phyloP scores from a whole-genome alignment of 2,797 vertebrate species.

The Falco peregrinus region DNA sequence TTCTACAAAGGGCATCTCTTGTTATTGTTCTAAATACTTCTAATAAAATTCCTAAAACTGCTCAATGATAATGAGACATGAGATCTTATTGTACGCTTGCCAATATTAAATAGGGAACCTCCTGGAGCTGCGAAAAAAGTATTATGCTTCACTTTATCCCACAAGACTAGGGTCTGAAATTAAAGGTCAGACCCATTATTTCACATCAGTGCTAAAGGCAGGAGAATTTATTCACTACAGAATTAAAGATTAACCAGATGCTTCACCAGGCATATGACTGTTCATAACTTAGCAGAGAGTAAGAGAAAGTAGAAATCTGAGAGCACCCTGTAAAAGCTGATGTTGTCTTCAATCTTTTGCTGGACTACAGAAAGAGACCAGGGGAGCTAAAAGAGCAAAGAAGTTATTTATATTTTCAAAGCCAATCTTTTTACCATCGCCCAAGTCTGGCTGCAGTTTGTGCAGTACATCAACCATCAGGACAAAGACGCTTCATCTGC shows the following conservation, averaged over 20 bases:
- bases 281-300: slow-evolving; percentile 17
- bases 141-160: slow-evolving; percentile 44
- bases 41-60: slow-evolving; percentile 1
- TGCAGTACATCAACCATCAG: not conserved
- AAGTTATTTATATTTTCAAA: not conserved
- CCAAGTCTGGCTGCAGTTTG: not conserved
- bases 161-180: slow-evolving; percentile 47
- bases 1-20: not conserved
- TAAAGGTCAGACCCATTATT: slow-evolving; percentile 69
- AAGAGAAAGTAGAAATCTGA: not conserved
- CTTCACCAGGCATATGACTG: not conserved
- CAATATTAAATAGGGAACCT: slow-evolving; percentile 17
- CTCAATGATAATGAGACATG: not conserved
- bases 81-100: not conserved
- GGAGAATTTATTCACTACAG: slow-evolving; percentile 54
- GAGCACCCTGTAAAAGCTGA: not conserved
- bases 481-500: not conserved
- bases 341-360: not conserved
- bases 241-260: slow-evolving; percentile 63
- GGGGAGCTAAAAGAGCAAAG: not conserved
- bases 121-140: not conserved
- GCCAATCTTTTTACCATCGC: not conserved
- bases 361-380: not conserved
- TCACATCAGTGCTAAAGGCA: slow-evolving; percentile 52
- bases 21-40: not conserved